phyloP scores from a whole-genome alignment of 1,140 invertebrate species.

The Meloidogyne floridensis region DNA sequence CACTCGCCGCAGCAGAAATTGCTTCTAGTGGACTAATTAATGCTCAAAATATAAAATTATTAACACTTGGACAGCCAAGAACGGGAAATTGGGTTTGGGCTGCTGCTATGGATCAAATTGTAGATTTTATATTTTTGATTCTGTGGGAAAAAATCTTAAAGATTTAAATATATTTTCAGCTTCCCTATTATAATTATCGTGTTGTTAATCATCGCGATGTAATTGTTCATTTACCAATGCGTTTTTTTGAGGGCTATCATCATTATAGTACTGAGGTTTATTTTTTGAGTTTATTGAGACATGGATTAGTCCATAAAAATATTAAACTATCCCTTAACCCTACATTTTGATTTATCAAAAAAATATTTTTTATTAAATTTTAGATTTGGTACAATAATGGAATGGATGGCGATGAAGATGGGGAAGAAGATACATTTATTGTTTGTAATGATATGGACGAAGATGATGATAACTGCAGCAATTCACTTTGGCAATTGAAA shows the following conservation, averaged over 20 bases:
- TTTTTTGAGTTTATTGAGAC: neutral
- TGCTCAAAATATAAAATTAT: constrained; percentile 42
- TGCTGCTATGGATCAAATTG: constrained; percentile 36
- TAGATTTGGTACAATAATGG: constrained; percentile 20
- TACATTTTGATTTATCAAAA: neutral
- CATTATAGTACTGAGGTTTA: constrained; percentile 48
- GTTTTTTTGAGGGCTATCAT: constrained; percentile 41
- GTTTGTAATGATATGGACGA: constrained; percentile 10
- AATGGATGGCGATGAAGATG: neutral
- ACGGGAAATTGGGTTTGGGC: constrained; percentile 49
- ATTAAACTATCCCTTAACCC: no score
- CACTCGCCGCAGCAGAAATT: constrained; percentile 35
- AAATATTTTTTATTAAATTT: neutral
- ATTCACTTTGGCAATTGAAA: constrained; percentile 1
- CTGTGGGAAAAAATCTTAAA: neutral
- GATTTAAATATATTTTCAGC: constrained; percentile 3
- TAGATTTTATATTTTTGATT: constrained; percentile 21
- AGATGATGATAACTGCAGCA: constrained; percentile 20
- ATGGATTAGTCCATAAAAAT: no score
- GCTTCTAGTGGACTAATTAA: constrained; percentile 30
- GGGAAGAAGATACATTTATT: neutral
- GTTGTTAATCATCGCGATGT: constrained; percentile 46
- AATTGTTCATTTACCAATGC: constrained; percentile 48
- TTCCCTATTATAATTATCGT: constrained; percentile 36
- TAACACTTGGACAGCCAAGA: constrained; percentile 55